A percentile compares a stretch with the other conserved stretches of the same genome.
These are phyloP conservation scores for Andricus grossulariae DNA, from an alignment of 1,140 invertebrate genomes.

Conservation along the genomic window DNA sequence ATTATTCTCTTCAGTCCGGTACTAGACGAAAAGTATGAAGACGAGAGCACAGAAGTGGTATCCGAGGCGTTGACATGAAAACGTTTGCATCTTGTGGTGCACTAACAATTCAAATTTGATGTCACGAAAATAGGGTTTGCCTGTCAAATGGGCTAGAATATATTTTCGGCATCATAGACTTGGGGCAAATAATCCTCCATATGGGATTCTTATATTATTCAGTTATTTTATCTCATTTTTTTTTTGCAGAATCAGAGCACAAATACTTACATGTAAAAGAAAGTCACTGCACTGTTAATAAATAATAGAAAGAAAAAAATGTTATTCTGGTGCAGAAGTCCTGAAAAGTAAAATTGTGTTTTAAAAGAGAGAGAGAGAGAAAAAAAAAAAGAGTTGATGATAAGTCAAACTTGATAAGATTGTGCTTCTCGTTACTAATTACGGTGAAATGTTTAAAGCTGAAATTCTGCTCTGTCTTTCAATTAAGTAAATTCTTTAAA, in stretches of 20 bases:
- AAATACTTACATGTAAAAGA: constrained; percentile 25
- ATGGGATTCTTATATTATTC: constrained; percentile 2
- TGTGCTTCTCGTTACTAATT: constrained; percentile 20
- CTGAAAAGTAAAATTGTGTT: not conserved
- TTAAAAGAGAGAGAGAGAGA: not conserved
- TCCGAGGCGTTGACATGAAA: not conserved
- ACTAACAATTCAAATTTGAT: not conserved
- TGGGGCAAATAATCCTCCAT: constrained; percentile 24
- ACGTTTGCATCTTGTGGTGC: not conserved
- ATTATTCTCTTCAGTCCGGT: not conserved
- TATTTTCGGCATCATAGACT: constrained; percentile 25
- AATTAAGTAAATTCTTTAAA: not conserved
- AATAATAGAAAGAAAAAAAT: not conserved
- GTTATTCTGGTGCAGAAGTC: constrained; percentile 9
- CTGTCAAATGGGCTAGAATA: constrained; percentile 19
- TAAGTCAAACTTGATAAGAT: not conserved
- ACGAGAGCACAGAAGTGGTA: constrained; percentile 8
- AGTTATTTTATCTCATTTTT: not conserved
- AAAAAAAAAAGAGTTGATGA: not conserved
- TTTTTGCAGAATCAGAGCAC: constrained; percentile 23
- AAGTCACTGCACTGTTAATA: constrained; percentile 20
- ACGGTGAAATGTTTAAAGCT: not conserved
- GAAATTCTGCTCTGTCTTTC: not conserved
- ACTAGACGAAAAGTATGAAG: not conserved
- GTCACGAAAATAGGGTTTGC: constrained; percentile 12